Percentiles rank a stretch among this genome's conserved stretches.
phyloP scores from a whole-genome alignment of 2,888 invertebrate genomes.

The Tryphoninae sp. region DNA sequence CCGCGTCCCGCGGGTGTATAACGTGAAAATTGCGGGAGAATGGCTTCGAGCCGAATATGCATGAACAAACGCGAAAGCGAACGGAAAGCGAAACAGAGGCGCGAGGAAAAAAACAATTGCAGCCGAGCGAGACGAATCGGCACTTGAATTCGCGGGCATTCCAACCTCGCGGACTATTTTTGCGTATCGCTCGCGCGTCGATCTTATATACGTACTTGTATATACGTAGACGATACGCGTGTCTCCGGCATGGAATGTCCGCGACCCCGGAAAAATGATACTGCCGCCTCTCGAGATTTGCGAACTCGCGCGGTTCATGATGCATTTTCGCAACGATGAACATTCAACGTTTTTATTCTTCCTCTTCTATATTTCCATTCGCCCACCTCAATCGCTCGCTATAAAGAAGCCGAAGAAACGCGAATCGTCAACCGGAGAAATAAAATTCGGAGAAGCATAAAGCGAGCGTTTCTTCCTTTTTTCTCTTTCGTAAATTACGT shows the following conservation, averaged over 20 bases:
- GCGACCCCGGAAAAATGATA: conserved; percentile 14
- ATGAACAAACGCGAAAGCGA: conserved; percentile 6
- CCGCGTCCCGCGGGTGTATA: neutral
- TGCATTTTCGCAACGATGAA: conserved; percentile 27
- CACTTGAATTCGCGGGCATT: conserved; percentile 40
- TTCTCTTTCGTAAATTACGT: neutral
- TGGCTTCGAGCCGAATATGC: neutral
- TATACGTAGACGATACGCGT: neutral
- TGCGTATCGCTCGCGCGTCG: neutral
- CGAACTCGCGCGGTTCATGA: neutral
- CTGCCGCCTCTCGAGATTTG: conserved; percentile 1
- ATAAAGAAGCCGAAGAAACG: conserved; percentile 33
- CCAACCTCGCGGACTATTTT: conserved; percentile 31
- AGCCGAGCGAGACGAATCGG: conserved; percentile 17
- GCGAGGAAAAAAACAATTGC: conserved; percentile 17
- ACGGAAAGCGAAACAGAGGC: conserved; percentile 10
- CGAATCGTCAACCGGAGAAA: conserved; percentile 2
- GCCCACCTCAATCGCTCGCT: neutral
- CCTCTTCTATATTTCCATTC: neutral
- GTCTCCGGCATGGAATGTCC: neutral
- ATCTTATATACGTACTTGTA: neutral
- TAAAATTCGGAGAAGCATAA: conserved; percentile 13
- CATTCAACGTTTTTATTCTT: neutral
- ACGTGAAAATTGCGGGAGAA: neutral
- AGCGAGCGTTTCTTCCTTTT: conserved; percentile 17